Base-by-base conservation (phyloP, 1,140 invertebrate genomes). In the Solenopsis invicta region DNA sequence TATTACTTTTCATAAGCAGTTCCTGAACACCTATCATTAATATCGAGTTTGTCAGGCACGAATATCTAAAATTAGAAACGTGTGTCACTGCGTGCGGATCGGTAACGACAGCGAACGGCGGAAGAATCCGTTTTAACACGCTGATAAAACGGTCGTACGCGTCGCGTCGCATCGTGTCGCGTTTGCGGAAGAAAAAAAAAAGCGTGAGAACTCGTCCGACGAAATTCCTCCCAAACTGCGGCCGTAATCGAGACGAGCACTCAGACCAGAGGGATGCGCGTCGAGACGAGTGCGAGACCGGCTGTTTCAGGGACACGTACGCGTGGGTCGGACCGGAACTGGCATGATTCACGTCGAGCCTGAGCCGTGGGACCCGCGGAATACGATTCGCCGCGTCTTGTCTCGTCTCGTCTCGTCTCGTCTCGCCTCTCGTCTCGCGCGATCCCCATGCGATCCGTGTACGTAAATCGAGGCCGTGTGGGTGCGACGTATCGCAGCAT, bases 251-350 rank as follows among this genome's bases (percentile, higher is more conserved):
- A 90, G 90, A 87, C 80, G 85, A 85, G 50, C 54, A 41, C 50
- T 59, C 59, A 45, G 81, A 72, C 66, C 69, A 77, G 50, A 61
- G 76, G 66, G 85, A 87, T 74, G 88, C 66, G 74, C 71, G 78
- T 41, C 86, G 91, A 90, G 90, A 90, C 88, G 72, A 81, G 75
- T 82, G 76, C 74, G 76, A 91, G 88, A 92, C 87, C 82, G 90
- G 82, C 90, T 93, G 91, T 91, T 91, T 87, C 91, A 92, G 93
- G 92, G 93, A 91, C 89, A 91, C 71, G 75, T 88, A 84, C 90
- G 93, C 94, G 94, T 95, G 93, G 94, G 94, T 92, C 92, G 94
- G 93, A 95, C 94, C 94, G 94, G 94, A 95, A 95, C 94, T 90
- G 89, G 91, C 88, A 94, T 95, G 94, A 95, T 94, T 95, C 94